A percentile compares a stretch with the other conserved stretches of the same genome.
These are phyloP conservation scores for Caenorhabditis virilis DNA, from an alignment of 2,888 invertebrate species.

Conservation along the genomic window DNA sequence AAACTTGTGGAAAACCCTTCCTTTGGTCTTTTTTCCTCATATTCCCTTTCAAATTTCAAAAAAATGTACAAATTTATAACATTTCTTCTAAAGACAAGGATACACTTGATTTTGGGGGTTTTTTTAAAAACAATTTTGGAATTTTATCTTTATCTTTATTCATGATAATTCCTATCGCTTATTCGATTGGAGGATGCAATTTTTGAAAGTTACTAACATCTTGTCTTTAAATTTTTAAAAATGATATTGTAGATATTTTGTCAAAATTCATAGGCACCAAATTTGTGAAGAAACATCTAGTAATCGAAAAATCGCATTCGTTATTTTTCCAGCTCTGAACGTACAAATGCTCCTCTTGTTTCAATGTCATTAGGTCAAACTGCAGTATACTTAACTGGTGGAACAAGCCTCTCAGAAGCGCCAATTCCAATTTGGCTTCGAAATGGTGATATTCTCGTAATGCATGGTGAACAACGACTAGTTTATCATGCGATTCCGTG, in stretches of 20 bases:
- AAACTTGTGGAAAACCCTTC: no score
- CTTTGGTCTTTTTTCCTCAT: no score
- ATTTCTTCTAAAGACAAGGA: neutral
- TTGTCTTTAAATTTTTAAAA: no score
- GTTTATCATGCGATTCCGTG: slow-evolving; percentile 93
- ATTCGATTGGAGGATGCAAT: no score
- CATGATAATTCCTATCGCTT: neutral
- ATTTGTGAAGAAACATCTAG: neutral
- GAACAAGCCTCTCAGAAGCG: slow-evolving; percentile 69
- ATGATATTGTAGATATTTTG: neutral
- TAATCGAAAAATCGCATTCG: neutral
- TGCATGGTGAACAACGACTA: slow-evolving; percentile 83
- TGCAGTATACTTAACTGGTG: slow-evolving; percentile 91
- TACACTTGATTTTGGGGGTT: neutral
- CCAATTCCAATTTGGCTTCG: slow-evolving; percentile 76
- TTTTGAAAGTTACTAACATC: no score
- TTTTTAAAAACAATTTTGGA: neutral
- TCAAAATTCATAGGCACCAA: neutral
- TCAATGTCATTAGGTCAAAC: slow-evolving; percentile 93
- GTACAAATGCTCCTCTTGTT: slow-evolving; percentile 77
- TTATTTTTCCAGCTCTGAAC: slow-evolving; percentile 60
- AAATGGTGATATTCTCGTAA: slow-evolving; percentile 88
- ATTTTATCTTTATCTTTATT: neutral
- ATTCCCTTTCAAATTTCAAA: no score
- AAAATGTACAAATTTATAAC: neutral